These are phyloP conservation scores for Helostoma temminkii DNA, from an alignment of 2,797 vertebrate genomes.

Conservation along the genomic window DNA sequence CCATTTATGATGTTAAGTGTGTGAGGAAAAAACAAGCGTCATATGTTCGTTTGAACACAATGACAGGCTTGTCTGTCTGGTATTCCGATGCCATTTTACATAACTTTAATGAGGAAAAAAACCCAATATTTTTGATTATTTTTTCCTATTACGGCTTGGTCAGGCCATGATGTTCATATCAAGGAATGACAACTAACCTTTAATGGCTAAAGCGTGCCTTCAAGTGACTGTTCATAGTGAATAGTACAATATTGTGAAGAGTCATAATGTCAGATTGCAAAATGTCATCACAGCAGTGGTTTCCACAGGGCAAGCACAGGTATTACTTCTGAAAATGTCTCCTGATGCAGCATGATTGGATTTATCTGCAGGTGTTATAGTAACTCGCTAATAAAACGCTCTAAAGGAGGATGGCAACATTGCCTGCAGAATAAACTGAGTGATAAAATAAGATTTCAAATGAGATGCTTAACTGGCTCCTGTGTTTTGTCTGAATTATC, in stretches of 20 bases:
- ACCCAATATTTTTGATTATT: no score
- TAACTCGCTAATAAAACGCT: neutral
- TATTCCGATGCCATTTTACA: no score
- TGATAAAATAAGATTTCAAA: neutral
- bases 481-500: neutral
- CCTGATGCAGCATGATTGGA: neutral
- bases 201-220: no score
- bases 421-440: neutral
- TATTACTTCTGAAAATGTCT: neutral
- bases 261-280: constrained; percentile 4
- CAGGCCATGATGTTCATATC: neutral
- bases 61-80: no score
- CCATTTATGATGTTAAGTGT: neutral
- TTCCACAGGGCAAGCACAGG: neutral
- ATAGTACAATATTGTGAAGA: neutral
- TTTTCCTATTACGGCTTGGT: neutral
- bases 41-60: neutral
- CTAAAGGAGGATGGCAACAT: neutral
- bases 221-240: no score
- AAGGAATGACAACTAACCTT: no score
- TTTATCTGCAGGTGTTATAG: neutral
- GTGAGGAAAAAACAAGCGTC: neutral
- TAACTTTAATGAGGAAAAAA: neutral
- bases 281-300: neutral
- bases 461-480: neutral